Percentiles rank a stretch among this genome's conserved stretches.
phyloP scores from a whole-genome alignment of 2,888 invertebrate genomes.

The Augiades crinisus region DNA sequence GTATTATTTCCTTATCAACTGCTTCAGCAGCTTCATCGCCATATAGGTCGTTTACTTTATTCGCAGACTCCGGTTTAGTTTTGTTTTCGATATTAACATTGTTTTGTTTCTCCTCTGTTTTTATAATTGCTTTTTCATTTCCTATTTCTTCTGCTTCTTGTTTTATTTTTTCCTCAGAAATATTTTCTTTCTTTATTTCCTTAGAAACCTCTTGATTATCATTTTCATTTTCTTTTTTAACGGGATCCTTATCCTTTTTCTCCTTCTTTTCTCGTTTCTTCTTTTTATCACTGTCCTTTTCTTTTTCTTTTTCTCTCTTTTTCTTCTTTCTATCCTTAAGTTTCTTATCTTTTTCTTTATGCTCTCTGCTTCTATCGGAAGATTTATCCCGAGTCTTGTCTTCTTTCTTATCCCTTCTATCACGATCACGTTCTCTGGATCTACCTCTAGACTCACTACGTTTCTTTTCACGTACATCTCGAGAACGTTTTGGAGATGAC shows the following conservation, averaged over 20 bases:
- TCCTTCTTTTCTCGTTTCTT: conserved; percentile 79
- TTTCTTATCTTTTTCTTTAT: conserved; percentile 81
- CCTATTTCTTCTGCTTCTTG: conserved; percentile 28
- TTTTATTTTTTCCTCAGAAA: conserved; percentile 18
- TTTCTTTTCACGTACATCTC: conserved; percentile 64
- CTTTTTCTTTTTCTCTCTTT: conserved; percentile 73
- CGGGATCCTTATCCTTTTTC: conserved; percentile 70
- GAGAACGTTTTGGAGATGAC: conserved; percentile 60
- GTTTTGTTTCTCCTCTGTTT: conserved; percentile 32
- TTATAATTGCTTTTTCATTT: conserved; percentile 30
- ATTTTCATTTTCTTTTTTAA: conserved; percentile 36
- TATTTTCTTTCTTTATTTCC: conserved; percentile 5
- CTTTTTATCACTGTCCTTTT: conserved; percentile 74
- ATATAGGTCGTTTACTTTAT: conserved; percentile 67
- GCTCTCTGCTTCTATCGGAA: conserved; percentile 73
- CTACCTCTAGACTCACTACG: conserved; percentile 71
- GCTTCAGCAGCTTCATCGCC: conserved; percentile 78
- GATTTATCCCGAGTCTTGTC: conserved; percentile 65
- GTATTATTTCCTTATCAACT: conserved; percentile 80
- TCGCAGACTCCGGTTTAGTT: conserved; percentile 37
- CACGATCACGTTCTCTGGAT: conserved; percentile 75
- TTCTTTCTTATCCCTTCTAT: conserved; percentile 79
- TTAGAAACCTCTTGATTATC: conserved; percentile 33
- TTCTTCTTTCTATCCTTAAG: conserved; percentile 65
- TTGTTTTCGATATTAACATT: conserved; percentile 39